Evolutionary conservation across 2,888 invertebrate species (phyloP).

Genomic region (Ctenicera cuprea): DNA sequence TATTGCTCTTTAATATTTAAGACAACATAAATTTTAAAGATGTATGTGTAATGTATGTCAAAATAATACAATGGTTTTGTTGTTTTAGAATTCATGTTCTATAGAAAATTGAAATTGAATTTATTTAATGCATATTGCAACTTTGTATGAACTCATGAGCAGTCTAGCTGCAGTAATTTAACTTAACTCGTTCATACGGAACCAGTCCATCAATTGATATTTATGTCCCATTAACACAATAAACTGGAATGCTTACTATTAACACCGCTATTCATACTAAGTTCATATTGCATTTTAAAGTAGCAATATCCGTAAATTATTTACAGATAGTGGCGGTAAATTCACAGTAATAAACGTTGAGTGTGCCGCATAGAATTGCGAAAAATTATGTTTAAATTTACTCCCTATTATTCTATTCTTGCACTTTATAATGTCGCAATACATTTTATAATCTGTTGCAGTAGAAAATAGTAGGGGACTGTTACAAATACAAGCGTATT

Average conservation of each 20-base stretch:
- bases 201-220: not conserved
- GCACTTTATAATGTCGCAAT: not conserved
- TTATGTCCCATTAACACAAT: slow-evolving; percentile 5
- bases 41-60: too few relatives aligned
- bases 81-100: too few relatives aligned
- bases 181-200: too few relatives aligned
- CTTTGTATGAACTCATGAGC: too few relatives aligned
- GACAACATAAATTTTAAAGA: too few relatives aligned
- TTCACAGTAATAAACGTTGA: not conserved
- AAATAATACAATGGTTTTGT: too few relatives aligned
- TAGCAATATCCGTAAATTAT: not conserved
- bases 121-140: too few relatives aligned
- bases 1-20: too few relatives aligned
- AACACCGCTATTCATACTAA: not conserved
- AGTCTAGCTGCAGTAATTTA: too few relatives aligned
- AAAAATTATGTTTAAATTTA: slow-evolving; percentile 4
- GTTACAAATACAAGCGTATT: not conserved
- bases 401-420: not conserved
- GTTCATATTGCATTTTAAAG: slow-evolving; percentile 2
- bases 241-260: not conserved
- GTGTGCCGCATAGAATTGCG: not conserved
- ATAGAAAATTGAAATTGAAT: too few relatives aligned
- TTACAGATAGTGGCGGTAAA: not conserved
- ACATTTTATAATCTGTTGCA: not conserved
- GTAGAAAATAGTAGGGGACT: not conserved